phyloP scores from a whole-genome alignment of 1,140 invertebrate species.

The Bombus waltoni region DNA sequence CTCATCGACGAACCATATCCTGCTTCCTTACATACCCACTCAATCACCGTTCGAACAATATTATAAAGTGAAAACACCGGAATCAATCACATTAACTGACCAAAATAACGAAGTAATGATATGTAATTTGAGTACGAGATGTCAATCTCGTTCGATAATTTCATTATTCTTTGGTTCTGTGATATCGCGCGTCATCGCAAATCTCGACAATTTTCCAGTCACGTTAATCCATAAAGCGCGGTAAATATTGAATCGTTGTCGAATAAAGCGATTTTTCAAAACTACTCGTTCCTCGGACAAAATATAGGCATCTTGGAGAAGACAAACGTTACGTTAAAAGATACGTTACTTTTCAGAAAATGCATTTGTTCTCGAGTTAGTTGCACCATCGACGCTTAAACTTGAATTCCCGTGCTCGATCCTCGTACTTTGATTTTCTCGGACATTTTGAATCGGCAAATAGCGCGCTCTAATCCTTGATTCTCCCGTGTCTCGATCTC shows the following conservation, averaged over 20 bases:
- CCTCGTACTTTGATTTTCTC: too few species aligned
- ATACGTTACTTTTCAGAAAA: too few species aligned
- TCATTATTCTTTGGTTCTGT: not conserved
- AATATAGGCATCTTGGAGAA: too few species aligned
- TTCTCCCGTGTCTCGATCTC: too few species aligned
- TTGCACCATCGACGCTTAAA: too few species aligned
- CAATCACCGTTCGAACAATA: constrained; percentile 2
- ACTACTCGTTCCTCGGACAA: too few species aligned
- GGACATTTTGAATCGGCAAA: too few species aligned
- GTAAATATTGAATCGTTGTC: not conserved
- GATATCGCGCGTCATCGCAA: too few species aligned
- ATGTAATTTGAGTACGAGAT: not conserved
- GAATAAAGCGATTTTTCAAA: not conserved
- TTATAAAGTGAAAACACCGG: constrained; percentile 37
- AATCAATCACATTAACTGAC: not conserved
- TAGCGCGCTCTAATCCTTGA: too few species aligned
- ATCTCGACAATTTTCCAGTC: not conserved
- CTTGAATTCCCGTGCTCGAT: too few species aligned
- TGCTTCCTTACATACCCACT: not conserved
- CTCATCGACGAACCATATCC: not conserved
- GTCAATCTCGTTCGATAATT: not conserved
- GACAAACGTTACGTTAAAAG: too few species aligned
- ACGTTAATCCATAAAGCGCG: not conserved
- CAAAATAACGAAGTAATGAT: constrained; percentile 15
- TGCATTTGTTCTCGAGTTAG: too few species aligned